Base-by-base conservation (phyloP, 1,140 invertebrate species). In the Cecropterus lyciades region DNA sequence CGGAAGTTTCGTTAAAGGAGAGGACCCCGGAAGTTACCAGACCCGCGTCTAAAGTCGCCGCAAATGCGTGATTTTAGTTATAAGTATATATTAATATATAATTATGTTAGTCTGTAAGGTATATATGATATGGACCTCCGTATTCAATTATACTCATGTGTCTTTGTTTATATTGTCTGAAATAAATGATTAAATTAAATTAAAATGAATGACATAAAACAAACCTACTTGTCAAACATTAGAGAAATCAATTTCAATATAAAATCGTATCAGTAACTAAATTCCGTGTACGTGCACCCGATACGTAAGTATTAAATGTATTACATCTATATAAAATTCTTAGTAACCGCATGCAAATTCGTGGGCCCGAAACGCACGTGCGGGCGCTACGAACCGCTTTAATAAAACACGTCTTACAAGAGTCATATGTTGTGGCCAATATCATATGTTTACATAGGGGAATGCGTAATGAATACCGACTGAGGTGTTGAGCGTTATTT, bases 381-480 rank as follows among this genome's bases (percentile, higher is more conserved):
- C 51, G n/a, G 27, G 27, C 33, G 52, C 46, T 20, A 16, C 24
- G 46, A 15, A 45, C 42, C 69, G 60, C 37, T 69, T 72, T 73
- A 69, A 73, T 73, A 73, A 73, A 73, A 73, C 52, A 63, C 63
- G 67, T 51, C 67, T 64, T 69, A 69, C 67, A 65, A 42, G 30
- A 51, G 56, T 60, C 56, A 60, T 67, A 62, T 56, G 62, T 62
- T 53, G 59, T 30, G 62, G 27, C 53, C 71, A 67, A 70, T 70
- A 72, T 67, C 63, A 45, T 37, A 63, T 63, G 60, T 52, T 63
- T 63, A 33, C 51, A 46, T 45, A 48, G 60, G 65, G 30, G 71
- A 67, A 70, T 62, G 70, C 46, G 68, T 67, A 73, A 73, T 67
- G 71, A 73, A 73, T 73, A 20, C 20, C 20, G 20, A 20, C 20